Base-by-base conservation (phyloP, 2,113 vertebrate species). In the Corythoichthys haematopterus region DNA sequence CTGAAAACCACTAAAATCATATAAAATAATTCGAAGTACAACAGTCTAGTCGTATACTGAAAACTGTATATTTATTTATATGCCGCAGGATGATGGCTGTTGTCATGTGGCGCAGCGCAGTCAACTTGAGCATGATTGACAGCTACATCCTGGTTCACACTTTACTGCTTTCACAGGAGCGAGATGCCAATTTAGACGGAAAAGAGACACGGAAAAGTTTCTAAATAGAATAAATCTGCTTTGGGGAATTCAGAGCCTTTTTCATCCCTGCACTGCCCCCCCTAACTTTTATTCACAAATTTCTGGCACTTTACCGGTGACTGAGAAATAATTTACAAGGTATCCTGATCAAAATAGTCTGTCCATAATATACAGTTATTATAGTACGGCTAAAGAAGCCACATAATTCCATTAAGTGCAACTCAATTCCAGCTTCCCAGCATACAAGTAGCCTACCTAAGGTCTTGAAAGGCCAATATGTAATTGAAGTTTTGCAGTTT, bases 111-210 rank as follows among this genome's bases (percentile, higher is more conserved):
- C 90, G 90, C 88, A 87, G 90, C 90, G 92, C 87, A 90, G 74
- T 87, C 91, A 92, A 91, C 90, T 93, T 91, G 91, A 89, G 85
- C 91, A 90, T 95, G 94, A 95, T 89, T 95, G 94, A 93, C 94
- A 93, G 92, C 90, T 92, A 92, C 92, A 91, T 92, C 92, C 93
- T 92, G 91, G 91, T 95, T 95, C 93, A 94, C 93, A 95, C 88
- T 96, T 95, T 94, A 95, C 92, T 95, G 93, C 90, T 94, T 95
- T 94, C 91, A 83, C 91, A 93, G 76, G 92, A 93, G 92, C 93
- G 93, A 94, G 93, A 92, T 95, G 93, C 93, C 94, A 95, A 94
- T 95, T 95, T 95, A 93, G 94, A 94, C 92, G 92, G 90, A 88
- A 89, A 92, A 93, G 92, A 94, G 94, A 95, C 93, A 46, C 58